Evolutionary conservation across 2,113 vertebrate species (phyloP), one percentile per base, ranked within the genome.

Genomic region (Oreochromis aureus): DNA sequence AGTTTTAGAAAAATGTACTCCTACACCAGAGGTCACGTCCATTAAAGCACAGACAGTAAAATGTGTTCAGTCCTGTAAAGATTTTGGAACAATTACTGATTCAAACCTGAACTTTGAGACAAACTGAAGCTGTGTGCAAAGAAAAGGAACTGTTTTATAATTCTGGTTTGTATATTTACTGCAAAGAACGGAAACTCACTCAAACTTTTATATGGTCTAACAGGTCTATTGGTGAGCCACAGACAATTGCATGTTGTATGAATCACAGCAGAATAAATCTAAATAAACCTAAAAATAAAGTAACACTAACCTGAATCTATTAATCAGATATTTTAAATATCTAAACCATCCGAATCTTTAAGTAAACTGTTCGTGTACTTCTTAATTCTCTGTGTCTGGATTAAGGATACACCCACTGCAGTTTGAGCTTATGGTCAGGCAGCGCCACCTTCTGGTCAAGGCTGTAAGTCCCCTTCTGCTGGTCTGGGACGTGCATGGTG

Each of bases 321-420:
- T 73, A 73, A 27, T 73, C 9, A 73, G 22, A 46, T 39, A 66
- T 66, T 22, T 66, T 39, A 66, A 66, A 66, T 66, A 66, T 39
- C 34, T 39, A 66, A 66, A 66, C 32, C 34, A 39, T 22, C 34
- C 0, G 1, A 66, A 66, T 69, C n/a, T 73, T 73, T 46, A 73
- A 73, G 39, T 44, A 73, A 73, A 5, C 69, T 18, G 4, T 48
- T 76, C 1, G 6, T 11, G 1, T 1, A 4, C 12, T 46, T 46
- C n/a, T 24, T 71, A 71, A 24, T 24, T 19, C 2, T 27, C 1
- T 30, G 44, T 6, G 22, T 59, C 13, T 84, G 59, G 19, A 39
- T 69, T 0, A 96, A 97, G 97, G 98, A 98, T 98, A 98, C 98
- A 98, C 98, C 98, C 98, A 98, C 87, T 98, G 97, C 85, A 98